Evolutionary conservation across 2,797 vertebrate species (phyloP).

Genomic region (Coreius guichenoti): DNA sequence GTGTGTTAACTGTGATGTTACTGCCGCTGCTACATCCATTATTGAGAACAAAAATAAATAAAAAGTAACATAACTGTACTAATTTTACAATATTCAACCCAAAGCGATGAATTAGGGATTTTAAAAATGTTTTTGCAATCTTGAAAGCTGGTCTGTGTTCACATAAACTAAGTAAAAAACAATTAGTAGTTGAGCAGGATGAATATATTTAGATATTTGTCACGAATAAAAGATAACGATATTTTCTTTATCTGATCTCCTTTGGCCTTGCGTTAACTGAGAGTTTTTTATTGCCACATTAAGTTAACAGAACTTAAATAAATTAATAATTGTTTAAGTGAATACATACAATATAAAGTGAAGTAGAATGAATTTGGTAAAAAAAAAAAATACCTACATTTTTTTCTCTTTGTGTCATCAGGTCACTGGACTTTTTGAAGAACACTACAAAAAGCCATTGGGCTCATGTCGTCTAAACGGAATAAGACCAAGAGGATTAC

Average conservation of each 20-base stretch:
- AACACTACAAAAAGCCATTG: background rate
- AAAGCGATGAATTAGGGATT: background rate
- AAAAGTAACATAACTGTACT: background rate
- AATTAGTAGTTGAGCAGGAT: background rate
- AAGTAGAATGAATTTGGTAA: too few species aligned
- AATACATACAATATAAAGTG: background rate
- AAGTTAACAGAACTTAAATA: background rate
- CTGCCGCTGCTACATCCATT: background rate
- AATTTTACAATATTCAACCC: background rate
- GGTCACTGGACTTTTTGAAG: background rate
- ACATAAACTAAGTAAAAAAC: background rate
- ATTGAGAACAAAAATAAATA: background rate
- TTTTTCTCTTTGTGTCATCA: background rate
- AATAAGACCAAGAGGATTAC: constrained; percentile 23
- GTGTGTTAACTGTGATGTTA: constrained; percentile 8
- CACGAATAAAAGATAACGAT: background rate
- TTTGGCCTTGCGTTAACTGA: background rate
- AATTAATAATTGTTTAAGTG: background rate
- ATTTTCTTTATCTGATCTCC: background rate
- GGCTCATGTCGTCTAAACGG: background rate
- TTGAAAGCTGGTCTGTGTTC: background rate
- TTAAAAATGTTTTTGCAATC: background rate
- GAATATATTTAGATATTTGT: background rate
- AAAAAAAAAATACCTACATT: background rate
- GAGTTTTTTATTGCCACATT: background rate